Conservation (phyloP, 2,113 vertebrate species). For the Cynocephalus volans region DNA sequence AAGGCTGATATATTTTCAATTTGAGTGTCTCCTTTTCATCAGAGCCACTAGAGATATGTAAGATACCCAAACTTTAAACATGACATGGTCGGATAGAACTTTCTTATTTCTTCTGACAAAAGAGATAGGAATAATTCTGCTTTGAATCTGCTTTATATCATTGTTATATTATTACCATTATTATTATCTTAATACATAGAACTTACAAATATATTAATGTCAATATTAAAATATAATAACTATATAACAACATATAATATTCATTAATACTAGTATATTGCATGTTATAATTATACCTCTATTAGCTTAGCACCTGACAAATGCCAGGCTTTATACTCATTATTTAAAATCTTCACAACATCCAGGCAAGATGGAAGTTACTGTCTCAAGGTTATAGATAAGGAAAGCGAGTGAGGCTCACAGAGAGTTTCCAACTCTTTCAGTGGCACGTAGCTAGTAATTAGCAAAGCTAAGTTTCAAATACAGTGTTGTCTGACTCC, state of each 20-base stretch:
- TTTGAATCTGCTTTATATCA: neutral
- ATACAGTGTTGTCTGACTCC: neutral
- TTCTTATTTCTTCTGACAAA: neutral
- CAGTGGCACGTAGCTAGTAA: neutral
- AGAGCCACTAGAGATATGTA: neutral
- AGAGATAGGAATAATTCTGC: neutral
- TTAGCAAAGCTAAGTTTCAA: neutral
- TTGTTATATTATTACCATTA: neutral
- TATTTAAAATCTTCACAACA: slow-evolving; percentile 36
- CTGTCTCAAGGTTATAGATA: neutral
- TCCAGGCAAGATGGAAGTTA: neutral
- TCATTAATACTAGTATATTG: neutral
- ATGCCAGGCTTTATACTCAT: neutral
- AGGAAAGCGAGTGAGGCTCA: neutral
- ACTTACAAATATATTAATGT: neutral
- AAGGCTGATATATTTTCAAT: slow-evolving; percentile 49
- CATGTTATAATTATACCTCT: neutral
- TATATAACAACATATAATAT: neutral
- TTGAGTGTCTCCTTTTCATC: slow-evolving; percentile 50
- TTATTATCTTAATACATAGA: neutral
- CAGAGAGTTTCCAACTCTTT: neutral
- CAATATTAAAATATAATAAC: neutral
- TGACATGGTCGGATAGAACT: neutral
- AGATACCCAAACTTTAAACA: neutral
- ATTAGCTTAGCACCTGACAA: neutral